phyloP scores from a whole-genome alignment of 92 coral and sea anemone genomes.

The Phenganax subtilis region DNA sequence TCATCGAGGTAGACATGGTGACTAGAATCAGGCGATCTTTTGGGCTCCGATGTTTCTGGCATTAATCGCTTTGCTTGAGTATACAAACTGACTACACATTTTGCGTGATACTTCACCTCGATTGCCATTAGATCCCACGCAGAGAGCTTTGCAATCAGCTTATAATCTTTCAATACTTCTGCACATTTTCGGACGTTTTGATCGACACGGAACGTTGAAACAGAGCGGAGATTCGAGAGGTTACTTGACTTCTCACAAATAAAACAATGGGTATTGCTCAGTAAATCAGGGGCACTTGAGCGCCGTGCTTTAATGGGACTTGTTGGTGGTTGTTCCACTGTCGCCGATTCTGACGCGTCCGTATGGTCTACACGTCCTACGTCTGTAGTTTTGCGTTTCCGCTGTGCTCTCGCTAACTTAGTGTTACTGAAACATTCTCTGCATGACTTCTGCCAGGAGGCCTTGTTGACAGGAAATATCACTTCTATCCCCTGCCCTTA shows the following conservation, averaged over 20 bases:
- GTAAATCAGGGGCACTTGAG: not conserved
- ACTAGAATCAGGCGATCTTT: too few species aligned
- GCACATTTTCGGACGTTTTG: slow-evolving; percentile 45
- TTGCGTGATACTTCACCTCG: slow-evolving; percentile 56
- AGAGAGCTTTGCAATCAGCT: slow-evolving; percentile 52
- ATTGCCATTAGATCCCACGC: slow-evolving; percentile 54
- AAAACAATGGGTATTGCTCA: slow-evolving; percentile 10
- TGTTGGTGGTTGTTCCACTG: slow-evolving; percentile 11
- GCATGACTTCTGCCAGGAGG: slow-evolving; percentile 43
- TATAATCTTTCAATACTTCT: slow-evolving; percentile 47
- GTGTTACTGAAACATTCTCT: slow-evolving; percentile 40
- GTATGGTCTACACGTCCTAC: slow-evolving; percentile 27
- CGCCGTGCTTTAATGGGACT: slow-evolving; percentile 42
- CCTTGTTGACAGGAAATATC: not conserved
- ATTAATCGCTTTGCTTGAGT: slow-evolving; percentile 7
- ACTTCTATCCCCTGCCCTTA: slow-evolving; percentile 3
- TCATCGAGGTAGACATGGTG: slow-evolving; percentile 41
- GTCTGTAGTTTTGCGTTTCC: slow-evolving; percentile 35
- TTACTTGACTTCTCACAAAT: slow-evolving; percentile 26
- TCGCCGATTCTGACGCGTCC: slow-evolving; percentile 11
- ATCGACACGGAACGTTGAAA: slow-evolving; percentile 36
- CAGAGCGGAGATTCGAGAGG: slow-evolving; percentile 24
- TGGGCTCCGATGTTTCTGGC: too few species aligned
- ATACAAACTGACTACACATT: slow-evolving; percentile 45
- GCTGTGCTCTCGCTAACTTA: slow-evolving; percentile 37